Evolutionary conservation across 1,140 invertebrate species (phyloP), one percentile per base, ranked within the genome.

Genomic region (Drosophila obscura): DNA sequence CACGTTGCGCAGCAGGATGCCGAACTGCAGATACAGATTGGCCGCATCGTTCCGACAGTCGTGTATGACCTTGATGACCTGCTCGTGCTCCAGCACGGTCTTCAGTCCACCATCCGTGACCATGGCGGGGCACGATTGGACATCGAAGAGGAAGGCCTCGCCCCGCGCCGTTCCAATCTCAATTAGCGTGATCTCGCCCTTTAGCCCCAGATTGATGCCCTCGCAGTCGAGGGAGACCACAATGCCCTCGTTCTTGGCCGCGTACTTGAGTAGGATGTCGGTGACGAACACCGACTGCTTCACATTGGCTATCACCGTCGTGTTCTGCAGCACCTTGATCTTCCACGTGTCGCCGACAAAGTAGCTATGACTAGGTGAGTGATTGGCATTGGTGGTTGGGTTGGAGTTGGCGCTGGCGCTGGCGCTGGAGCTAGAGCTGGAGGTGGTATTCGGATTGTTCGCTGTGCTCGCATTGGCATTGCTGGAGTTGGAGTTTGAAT

Each of bases 31-130:
- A 92, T 95, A 96, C 44, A 99, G 93, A 92, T 98, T 97, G 44
- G 96, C 96, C 69, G 97, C 97, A 91, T 98, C 97, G 92, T 98
- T 98, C 58, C 96, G 94, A 90, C 97, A 98, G 88, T 99, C 98
- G 92, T 99, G 98, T 84, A 98, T 96, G 22, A 99, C 97, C 94
- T 99, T 99, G 41, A 97, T 93, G 73, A 99, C 95, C 90, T 94
- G 93, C 44, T 95, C 94, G 90, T 95, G 96, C 92, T 98, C 96
- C 26, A 99, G 91, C 49, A 99, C 87, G 24, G 94, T 94, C 79
- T 96, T 95, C 6, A 99, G 93, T 55, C 96, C 96, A 41, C 96
- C 96, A 78, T 96, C 94, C 41, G 93, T 93, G 50, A 98, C 93
- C 85, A 99, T 94, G 65, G 94, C 94, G 1, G 97, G 97, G 90